Percentiles rank a stretch among this genome's conserved stretches.
These are phyloP conservation scores for Drosophila navojoa DNA, from an alignment of 1,140 invertebrate species.

Conservation along the genomic window DNA sequence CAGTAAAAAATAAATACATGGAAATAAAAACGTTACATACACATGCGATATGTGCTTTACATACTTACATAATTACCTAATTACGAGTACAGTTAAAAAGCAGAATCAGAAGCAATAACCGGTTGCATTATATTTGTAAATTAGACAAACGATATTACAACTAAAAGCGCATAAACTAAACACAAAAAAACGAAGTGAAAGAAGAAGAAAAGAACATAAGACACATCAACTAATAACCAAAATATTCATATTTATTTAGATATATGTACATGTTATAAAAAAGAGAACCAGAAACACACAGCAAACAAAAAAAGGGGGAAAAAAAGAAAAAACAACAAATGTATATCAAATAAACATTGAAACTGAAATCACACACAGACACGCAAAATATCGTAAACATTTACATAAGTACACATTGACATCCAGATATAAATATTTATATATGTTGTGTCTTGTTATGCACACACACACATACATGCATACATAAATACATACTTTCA, in stretches of 20 bases:
- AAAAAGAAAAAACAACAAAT: constrained; percentile 1
- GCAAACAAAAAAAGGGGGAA: no score
- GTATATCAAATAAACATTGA: constrained; percentile 18
- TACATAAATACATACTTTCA: constrained; percentile 3
- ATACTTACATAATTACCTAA: constrained; percentile 49
- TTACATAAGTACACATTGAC: constrained; percentile 4
- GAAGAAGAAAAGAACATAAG: constrained; percentile 2
- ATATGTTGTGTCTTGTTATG: constrained; percentile 34
- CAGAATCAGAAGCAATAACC: constrained; percentile 12
- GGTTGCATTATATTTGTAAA: constrained; percentile 13
- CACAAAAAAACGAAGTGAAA: neutral
- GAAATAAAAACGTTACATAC: constrained; percentile 38
- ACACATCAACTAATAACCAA: constrained; percentile 1
- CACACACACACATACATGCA: constrained; percentile 20
- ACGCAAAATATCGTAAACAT: constrained; percentile 6
- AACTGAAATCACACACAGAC: neutral
- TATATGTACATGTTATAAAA: constrained; percentile 14
- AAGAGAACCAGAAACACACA: neutral
- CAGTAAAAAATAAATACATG: constrained; percentile 4
- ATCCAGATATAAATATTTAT: constrained; percentile 9
- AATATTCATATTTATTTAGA: constrained; percentile 20
- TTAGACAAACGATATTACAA: constrained; percentile 11
- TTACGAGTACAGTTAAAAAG: constrained; percentile 6
- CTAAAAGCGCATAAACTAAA: constrained; percentile 2
- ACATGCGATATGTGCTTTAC: constrained; percentile 75